phyloP scores from a whole-genome alignment of 1,140 invertebrate genomes.

The Popillia japonica region DNA sequence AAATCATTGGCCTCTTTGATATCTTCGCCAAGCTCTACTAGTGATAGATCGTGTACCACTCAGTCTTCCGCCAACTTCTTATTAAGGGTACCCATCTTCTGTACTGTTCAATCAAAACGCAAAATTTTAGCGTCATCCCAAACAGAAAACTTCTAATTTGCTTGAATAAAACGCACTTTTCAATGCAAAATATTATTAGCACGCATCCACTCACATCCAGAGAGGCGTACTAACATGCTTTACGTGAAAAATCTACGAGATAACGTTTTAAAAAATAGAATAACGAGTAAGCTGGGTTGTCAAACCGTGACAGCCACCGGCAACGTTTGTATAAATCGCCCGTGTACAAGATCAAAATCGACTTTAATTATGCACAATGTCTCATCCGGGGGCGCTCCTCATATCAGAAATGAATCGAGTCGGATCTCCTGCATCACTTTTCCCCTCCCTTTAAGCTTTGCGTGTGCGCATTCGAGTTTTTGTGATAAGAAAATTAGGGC shows the following conservation, averaged over 20 bases:
- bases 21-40: too few relatives aligned
- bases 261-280: neutral
- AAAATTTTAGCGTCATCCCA: too few relatives aligned
- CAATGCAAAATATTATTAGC: too few relatives aligned
- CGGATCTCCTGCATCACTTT: neutral
- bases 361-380: constrained; percentile 11
- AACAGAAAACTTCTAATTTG: too few relatives aligned
- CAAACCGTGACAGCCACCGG: neutral
- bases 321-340: constrained; percentile 4
- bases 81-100: too few relatives aligned
- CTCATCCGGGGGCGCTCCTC: neutral
- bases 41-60: too few relatives aligned
- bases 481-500: neutral
- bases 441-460: neutral
- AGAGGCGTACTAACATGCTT: too few relatives aligned
- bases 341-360: constrained; percentile 1
- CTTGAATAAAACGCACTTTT: too few relatives aligned
- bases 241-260: neutral
- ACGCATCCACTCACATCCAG: too few relatives aligned
- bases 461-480: neutral
- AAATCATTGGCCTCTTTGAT: too few relatives aligned
- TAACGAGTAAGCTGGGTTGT: neutral
- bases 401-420: constrained; percentile 4
- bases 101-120: too few relatives aligned
- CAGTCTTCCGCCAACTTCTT: too few relatives aligned